Base-by-base conservation (phyloP, 1,140 invertebrate genomes). In the Tetramorium simillimum region DNA sequence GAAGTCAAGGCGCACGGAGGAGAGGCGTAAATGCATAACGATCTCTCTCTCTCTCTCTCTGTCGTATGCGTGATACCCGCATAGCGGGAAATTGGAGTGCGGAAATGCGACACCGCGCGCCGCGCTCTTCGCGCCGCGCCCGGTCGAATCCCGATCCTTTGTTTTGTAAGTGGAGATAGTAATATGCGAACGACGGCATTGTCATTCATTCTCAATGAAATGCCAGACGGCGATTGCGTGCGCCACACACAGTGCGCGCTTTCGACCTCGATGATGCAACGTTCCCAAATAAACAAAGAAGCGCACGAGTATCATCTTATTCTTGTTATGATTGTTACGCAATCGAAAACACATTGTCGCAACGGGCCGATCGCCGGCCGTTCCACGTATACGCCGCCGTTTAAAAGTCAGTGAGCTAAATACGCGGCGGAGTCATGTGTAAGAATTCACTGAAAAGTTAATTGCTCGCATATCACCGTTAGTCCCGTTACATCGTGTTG, bases 111-210 rank as follows among this genome's bases (percentile, higher is more conserved):
- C 86, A 56, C 43, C 43, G 14, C 16, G 28, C 28, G n/a, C 51
- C 37, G n/a, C 2, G 9, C 28, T 62, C 49, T 67, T 33, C 33
- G 51, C 40, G 33, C 33, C 46, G 24, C 46, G 12, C 33, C 33
- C 67, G 46, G 60, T 87, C 46, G 63, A 87, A 76, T 62, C 37
- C 14, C 51, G 14, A 84, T 60, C n/a, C 56, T 75, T 77, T 86
- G 65, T 70, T 73, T 86, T 53, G 86, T 62, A 78, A 88, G 69
- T 40, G 21, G 46, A 88, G 82, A 88, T 69, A 76, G 76, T 28
- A 86, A 75, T 76, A 72, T 62, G 51, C 56, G 24, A 63, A 58
- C 56, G 51, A 65, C 62, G 40, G 76, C 65, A 33, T 40, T 49
- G 51, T 67, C 78, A 76, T 56, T 82, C 65, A 21, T 63, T 72